Base-by-base conservation (phyloP, 2,113 vertebrate species). In the Chionodraco myersi region DNA sequence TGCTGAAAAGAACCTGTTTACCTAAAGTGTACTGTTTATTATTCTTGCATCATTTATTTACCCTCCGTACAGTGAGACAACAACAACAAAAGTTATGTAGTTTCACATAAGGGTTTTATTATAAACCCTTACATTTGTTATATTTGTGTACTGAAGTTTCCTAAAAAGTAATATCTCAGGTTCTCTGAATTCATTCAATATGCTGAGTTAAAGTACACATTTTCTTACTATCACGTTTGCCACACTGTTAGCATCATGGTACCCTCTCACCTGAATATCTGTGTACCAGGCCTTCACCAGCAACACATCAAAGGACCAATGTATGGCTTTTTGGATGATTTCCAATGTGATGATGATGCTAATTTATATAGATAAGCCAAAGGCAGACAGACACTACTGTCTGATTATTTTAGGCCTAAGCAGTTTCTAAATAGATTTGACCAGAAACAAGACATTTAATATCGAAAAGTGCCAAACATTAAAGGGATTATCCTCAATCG, bases 1-100 rank as follows among this genome's bases (percentile, higher is more conserved):
- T 48, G 26, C 60, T 57, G 60, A 72, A 58, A 49, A 48, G 9
- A 75, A 77, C 65, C 64, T 80, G 78, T 80, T 87, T 80, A 74
- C 44, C 74, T 41, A 57, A 75, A 81, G 30, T 47, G 41, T 44
- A 0, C 63, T 58, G 66, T 80, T 77, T 75, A 56, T 84, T 64
- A 74, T 80, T 67, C 58, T 45, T 18, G 8, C 45, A 16, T 83
- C 47, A 66, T 75, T 79, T 64, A 66, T 71, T 44, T 44, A 84
- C 58, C 54, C 56, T 51, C 10, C 0, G 5, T 63, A 48, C 58
- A 79, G 13, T 18, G 53, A 30, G 54, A 74, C 26, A 56, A 71
- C 41, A 48, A 71, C 41, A 48, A 68, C 52, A 83, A 58, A 64
- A 61, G 30, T 63, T 36, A 14, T 4, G 9, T 16, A 62, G 36